phyloP scores from a whole-genome alignment of 92 coral and sea anemone species.

The Pocillopora grandis region DNA sequence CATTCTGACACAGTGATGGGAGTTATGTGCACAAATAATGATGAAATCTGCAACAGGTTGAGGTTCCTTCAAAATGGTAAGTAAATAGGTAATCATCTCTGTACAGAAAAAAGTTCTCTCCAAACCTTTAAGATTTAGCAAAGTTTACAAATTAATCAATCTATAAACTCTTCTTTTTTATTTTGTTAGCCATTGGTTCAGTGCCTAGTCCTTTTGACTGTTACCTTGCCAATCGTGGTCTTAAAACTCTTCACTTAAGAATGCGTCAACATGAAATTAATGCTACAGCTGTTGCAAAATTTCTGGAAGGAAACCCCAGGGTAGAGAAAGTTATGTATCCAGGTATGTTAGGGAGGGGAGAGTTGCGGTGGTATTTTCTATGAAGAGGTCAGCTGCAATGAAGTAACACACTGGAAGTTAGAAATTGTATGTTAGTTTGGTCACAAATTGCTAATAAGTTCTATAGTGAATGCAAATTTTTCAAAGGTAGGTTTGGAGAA shows the following conservation, averaged over 20 bases:
- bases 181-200: slow-evolving; percentile 76
- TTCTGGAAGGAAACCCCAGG: slow-evolving; percentile 76
- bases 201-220: slow-evolving; percentile 98
- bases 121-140: not conserved
- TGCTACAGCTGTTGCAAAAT: slow-evolving; percentile 89
- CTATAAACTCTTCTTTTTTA: not conserved
- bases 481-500: too few species aligned
- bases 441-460: too few species aligned
- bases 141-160: not conserved
- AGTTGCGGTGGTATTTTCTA: not conserved
- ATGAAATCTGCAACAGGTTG: slow-evolving; percentile 67
- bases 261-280: slow-evolving; percentile 90
- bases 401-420: not conserved
- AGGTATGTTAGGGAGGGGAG: slow-evolving; percentile 49
- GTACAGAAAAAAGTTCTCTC: not conserved
- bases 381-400: not conserved
- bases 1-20: slow-evolving; percentile 98
- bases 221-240: slow-evolving; percentile 94
- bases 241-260: slow-evolving; percentile 87
- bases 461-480: too few species aligned
- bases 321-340: slow-evolving; percentile 87
- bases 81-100: not conserved
- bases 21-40: slow-evolving; percentile 86
- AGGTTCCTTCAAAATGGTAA: slow-evolving; percentile 90
- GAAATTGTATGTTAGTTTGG: too few species aligned